Evolutionary conservation across 2,113 vertebrate genomes (phyloP), one percentile per base, ranked within the genome.

Genomic region (Halcyon malimbica): DNA sequence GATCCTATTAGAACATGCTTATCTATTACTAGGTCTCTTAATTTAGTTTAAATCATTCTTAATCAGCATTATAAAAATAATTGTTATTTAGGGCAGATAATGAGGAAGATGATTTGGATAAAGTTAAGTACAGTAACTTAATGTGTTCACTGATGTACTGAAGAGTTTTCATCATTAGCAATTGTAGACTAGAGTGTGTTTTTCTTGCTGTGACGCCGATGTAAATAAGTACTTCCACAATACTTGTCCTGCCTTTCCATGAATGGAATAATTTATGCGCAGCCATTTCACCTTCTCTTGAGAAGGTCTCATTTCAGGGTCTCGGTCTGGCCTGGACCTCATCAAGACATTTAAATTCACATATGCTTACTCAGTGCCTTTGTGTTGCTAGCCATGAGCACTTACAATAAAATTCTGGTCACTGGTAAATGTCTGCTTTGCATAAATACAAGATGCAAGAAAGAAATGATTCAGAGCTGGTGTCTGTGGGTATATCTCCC

Each of bases 1-100:
- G 28, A 96, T 91, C 95, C 64, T 89, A 67, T 96, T 97, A 86
- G 11, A 90, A 29, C 18, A 21, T 53, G 54, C 31, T 94, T 91
- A 93, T 73, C 28, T 62, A 93, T 91, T 71, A 21, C 29, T 48
- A n/a, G 10, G 37, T 85, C 56, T 80, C 54, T 82, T 90, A 87
- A 91, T 88, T 89, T 63, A 50, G 71, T 87, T 95, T 89, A 90
- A 92, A 74, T 80, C 71, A 88, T 74, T 50, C 83, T 77, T 88
- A 73, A 89, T 67, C 80, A 89, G 54, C 7, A 28, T 82, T 95
- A 62, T 90, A 29, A 64, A 83, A 91, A n/a, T 75, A 6, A 31
- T 81, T 96, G 33, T 9, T 56, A 10, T 59, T 75, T 28, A 35
- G 60, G 41, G 77, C 42, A 63, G 53, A 31, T 83, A 85, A 85